Evolutionary conservation across 2,888 invertebrate species (phyloP).

Genomic region (Tetramorium bicarinatum): DNA sequence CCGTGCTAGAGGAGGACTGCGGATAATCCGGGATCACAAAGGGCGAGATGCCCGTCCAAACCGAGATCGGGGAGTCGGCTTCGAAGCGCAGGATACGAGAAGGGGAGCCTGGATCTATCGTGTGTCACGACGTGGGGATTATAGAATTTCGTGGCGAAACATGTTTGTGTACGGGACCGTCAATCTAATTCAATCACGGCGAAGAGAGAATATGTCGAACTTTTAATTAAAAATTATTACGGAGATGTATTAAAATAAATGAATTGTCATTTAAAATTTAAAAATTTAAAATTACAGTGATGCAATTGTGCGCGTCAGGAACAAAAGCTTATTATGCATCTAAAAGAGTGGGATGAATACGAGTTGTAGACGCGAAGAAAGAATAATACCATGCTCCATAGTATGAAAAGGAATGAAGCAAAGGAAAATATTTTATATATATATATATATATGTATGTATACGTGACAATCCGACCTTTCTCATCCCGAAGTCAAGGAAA

Average conservation of each 20-base stretch:
- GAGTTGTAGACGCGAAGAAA: neutral
- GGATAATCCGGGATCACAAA: slow-evolving; percentile 56
- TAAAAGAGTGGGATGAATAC: neutral
- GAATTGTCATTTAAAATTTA: slow-evolving; percentile 11
- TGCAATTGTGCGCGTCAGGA: neutral
- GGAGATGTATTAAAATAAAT: neutral
- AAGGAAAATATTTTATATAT: neutral
- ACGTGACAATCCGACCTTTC: neutral
- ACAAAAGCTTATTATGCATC: slow-evolving; percentile 6
- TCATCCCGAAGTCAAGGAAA: slow-evolving; percentile 10
- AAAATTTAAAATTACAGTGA: neutral
- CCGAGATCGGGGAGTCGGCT: slow-evolving; percentile 20
- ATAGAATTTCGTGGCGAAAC: slow-evolving; percentile 39
- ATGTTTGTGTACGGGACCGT: slow-evolving; percentile 28
- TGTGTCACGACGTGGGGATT: slow-evolving; percentile 43
- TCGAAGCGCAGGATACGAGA: slow-evolving; percentile 11
- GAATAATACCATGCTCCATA: neutral
- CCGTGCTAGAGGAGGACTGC: slow-evolving; percentile 16
- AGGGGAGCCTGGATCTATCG: slow-evolving; percentile 10
- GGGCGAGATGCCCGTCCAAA: slow-evolving; percentile 33
- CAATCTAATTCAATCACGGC: slow-evolving; percentile 23
- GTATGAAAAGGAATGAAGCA: neutral
- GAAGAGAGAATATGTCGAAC: neutral
- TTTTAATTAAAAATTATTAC: slow-evolving; percentile 13
- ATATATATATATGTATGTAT: neutral